Conservation (phyloP, 1,140 invertebrate genomes). For the Steinernema khuongi region DNA sequence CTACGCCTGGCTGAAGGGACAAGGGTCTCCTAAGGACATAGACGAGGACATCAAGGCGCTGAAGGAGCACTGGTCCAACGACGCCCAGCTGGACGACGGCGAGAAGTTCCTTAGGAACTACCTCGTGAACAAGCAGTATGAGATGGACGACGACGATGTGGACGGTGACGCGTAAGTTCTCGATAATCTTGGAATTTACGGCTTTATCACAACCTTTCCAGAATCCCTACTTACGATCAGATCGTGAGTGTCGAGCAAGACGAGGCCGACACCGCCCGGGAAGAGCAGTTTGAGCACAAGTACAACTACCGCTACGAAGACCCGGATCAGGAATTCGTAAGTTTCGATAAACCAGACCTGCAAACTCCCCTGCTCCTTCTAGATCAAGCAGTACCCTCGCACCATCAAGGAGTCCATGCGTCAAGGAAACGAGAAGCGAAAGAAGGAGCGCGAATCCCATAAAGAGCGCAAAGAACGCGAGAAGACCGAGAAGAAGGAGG, state of each 20-base stretch:
- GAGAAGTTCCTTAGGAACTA: conserved; percentile 88
- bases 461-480: conserved; percentile 72
- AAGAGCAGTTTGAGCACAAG: conserved; percentile 85
- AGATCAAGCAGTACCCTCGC: conserved; percentile 82
- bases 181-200: background rate
- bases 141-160: conserved; percentile 65
- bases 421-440: conserved; percentile 72
- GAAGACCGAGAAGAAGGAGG: conserved; percentile 75
- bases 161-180: conserved; percentile 43
- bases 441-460: conserved; percentile 71
- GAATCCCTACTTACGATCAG: conserved; percentile 69
- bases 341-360: conserved; percentile 52
- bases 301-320: conserved; percentile 95
- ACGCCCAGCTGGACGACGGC: conserved; percentile 62
- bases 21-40: conserved; percentile 63
- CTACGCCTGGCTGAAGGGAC: conserved; percentile 75
- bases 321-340: conserved; percentile 84
- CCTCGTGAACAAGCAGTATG: conserved; percentile 77
- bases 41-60: conserved; percentile 24
- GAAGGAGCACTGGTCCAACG: conserved; percentile 60
- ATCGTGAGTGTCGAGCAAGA: conserved; percentile 69
- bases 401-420: conserved; percentile 77
- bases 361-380: conserved; percentile 42
- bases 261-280: conserved; percentile 67
- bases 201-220: conserved; percentile 26